Evolutionary conservation across 2,888 invertebrate genomes (phyloP).

Genomic region (Melipona bicolor): DNA sequence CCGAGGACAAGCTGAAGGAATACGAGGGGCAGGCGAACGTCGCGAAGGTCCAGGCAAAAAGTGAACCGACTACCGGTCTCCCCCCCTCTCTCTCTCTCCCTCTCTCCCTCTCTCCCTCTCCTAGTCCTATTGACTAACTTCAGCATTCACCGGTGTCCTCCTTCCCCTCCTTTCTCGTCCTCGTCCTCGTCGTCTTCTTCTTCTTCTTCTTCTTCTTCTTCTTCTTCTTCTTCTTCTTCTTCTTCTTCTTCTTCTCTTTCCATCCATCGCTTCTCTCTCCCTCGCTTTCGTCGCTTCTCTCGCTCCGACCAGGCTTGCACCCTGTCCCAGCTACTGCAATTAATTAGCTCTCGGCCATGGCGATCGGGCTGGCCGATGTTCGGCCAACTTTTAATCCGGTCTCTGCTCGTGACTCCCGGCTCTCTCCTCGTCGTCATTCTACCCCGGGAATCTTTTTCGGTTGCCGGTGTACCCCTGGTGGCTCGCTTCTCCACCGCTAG

Average conservation of each 20-base stretch:
- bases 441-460: slow-evolving; percentile 69
- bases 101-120: not conserved
- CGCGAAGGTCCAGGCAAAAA: slow-evolving; percentile 76
- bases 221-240: not conserved
- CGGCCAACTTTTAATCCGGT: slow-evolving; percentile 78
- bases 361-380: slow-evolving; percentile 78
- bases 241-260: not conserved
- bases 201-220: not conserved
- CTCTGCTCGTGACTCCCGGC: slow-evolving; percentile 74
- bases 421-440: slow-evolving; percentile 65
- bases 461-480: slow-evolving; percentile 39
- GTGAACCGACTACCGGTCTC: slow-evolving; percentile 73
- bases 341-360: slow-evolving; percentile 78
- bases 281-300: slow-evolving; percentile 17
- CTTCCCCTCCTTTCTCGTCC: not conserved
- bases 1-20: slow-evolving; percentile 62
- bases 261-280: slow-evolving; percentile 20
- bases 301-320: slow-evolving; percentile 50
- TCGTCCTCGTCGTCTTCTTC: slow-evolving; percentile 22
- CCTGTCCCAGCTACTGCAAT: slow-evolving; percentile 76
- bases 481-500: slow-evolving; percentile 30
- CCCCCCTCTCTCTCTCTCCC: no score
- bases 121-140: slow-evolving; percentile 78
- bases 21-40: slow-evolving; percentile 58
- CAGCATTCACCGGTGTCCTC: slow-evolving; percentile 64